phyloP scores from a whole-genome alignment of 2,797 vertebrate species.

The Fistularia tabacaria region DNA sequence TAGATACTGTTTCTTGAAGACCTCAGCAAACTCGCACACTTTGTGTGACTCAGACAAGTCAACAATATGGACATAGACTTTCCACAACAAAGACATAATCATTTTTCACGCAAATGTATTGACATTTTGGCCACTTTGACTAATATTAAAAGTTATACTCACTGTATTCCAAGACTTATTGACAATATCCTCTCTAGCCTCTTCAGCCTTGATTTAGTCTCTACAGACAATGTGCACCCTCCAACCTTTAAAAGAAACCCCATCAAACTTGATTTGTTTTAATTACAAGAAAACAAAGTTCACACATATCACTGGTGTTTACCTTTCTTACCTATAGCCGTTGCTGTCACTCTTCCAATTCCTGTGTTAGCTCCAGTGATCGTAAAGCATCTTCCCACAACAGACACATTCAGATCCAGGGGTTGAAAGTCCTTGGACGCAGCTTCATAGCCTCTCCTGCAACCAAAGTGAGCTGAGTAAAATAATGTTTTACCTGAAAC shows the following conservation, averaged over 20 bases:
- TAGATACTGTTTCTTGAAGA: conserved; percentile 67
- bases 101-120: background rate
- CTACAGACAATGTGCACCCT: conserved; percentile 75
- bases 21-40: conserved; percentile 76
- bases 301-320: background rate
- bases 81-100: conserved; percentile 45
- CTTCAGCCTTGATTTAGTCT: conserved; percentile 71
- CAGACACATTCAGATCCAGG: conserved; percentile 65
- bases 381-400: conserved; percentile 73
- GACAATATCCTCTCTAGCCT: conserved; percentile 64
- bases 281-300: background rate
- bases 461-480: background rate
- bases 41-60: conserved; percentile 71
- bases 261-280: background rate
- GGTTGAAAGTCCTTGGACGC: conserved; percentile 62
- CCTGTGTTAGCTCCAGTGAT: conserved; percentile 77
- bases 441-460: conserved; percentile 66
- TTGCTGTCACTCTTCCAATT: conserved; percentile 70
- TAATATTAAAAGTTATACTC: conserved; percentile 17
- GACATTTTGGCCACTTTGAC: too few species aligned
- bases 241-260: conserved; percentile 59
- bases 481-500: background rate
- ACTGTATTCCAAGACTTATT: conserved; percentile 68
- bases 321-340: conserved; percentile 77
- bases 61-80: conserved; percentile 69